These are phyloP conservation scores for Vanessa cardui DNA, from an alignment of 2,888 invertebrate genomes.

Conservation along the genomic window DNA sequence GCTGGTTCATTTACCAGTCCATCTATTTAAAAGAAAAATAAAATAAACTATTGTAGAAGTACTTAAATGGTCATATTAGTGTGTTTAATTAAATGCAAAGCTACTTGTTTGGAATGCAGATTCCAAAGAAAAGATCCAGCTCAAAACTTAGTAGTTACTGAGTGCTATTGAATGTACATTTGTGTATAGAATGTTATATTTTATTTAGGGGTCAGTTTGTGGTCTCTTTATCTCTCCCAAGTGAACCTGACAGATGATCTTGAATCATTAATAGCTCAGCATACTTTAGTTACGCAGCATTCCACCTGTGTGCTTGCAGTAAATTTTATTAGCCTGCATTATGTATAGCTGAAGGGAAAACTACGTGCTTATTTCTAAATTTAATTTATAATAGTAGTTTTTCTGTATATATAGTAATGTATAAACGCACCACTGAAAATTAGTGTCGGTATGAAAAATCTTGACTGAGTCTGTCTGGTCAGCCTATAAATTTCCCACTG, in stretches of 20 bases:
- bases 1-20: too few relatives aligned
- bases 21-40: too few relatives aligned
- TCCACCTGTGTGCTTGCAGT: constrained; percentile 27
- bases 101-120: too few relatives aligned
- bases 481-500: too few relatives aligned
- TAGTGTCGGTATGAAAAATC: too few relatives aligned
- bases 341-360: constrained; percentile 13
- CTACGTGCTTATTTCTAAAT: constrained; percentile 10
- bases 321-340: constrained; percentile 25
- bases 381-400: background rate
- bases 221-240: constrained; percentile 32
- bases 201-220: constrained; percentile 23
- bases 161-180: constrained; percentile 1
- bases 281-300: constrained; percentile 31
- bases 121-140: background rate
- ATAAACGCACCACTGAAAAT: too few relatives aligned
- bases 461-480: too few relatives aligned
- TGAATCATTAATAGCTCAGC: constrained; percentile 36
- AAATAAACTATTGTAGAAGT: too few relatives aligned
- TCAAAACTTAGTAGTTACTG: background rate
- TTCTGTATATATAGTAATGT: background rate
- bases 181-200: constrained; percentile 11
- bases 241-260: constrained; percentile 32
- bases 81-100: too few relatives aligned
- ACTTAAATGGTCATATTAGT: too few relatives aligned